phyloP scores from a whole-genome alignment of 2,888 invertebrate species.

The Ferrisia virgata region DNA sequence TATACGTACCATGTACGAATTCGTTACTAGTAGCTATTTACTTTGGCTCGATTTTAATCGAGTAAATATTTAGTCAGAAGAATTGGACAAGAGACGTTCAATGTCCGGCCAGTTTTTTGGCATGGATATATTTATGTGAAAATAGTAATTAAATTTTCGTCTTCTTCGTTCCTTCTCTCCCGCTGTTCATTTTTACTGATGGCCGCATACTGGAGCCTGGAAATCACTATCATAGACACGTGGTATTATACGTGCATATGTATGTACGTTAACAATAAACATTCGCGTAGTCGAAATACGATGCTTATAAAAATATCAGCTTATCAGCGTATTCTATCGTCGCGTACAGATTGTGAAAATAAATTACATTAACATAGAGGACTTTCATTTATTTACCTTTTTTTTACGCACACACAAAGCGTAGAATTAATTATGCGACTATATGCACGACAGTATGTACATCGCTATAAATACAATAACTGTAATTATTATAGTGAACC shows the following conservation, averaged over 20 bases:
- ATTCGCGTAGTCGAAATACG: no score
- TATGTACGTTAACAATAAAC: no score
- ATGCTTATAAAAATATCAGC: not conserved
- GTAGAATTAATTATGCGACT: slow-evolving; percentile 23
- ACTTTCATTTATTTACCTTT: not conserved
- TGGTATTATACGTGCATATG: not conserved
- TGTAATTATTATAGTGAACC: slow-evolving; percentile 37
- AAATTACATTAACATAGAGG: not conserved
- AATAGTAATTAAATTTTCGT: not conserved
- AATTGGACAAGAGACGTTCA: not conserved
- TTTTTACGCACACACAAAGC: not conserved
- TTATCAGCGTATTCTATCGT: not conserved
- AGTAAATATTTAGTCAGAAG: not conserved
- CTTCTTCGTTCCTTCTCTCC: not conserved
- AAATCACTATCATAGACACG: no score
- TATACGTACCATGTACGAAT: not conserved
- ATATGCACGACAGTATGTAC: slow-evolving; percentile 32
- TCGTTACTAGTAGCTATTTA: not conserved
- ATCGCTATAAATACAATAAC: slow-evolving; percentile 28
- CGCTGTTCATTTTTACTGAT: not conserved
- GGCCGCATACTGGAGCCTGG: not conserved
- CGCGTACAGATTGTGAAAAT: not conserved
- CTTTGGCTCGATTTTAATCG: not conserved
- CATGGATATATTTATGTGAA: not conserved
- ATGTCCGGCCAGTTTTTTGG: not conserved